These are phyloP conservation scores for Trachops cirrhosus DNA, from an alignment of 2,797 vertebrate genomes.

Conservation along the genomic window DNA sequence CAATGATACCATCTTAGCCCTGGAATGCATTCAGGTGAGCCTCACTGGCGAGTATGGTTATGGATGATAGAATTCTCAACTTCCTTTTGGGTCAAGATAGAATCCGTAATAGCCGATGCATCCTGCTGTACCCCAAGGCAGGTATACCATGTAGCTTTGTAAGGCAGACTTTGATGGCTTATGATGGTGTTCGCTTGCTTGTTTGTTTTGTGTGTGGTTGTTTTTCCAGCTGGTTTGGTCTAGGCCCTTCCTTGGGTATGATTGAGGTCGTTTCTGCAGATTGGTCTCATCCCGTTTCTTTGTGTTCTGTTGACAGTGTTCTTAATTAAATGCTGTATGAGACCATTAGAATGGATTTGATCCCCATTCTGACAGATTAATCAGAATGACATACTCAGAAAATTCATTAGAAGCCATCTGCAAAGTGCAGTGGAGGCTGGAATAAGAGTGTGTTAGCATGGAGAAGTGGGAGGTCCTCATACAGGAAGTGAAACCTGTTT, in stretches of 20 bases:
- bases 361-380: not conserved
- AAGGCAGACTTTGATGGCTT: not conserved
- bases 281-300: slow-evolving; percentile 7
- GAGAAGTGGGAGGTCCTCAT: not conserved
- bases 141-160: not conserved
- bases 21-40: not conserved
- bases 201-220: not conserved
- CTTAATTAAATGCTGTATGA: slow-evolving; percentile 22
- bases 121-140: not conserved
- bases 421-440: not conserved
- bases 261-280: not conserved
- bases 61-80: not conserved
- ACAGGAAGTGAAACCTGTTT: not conserved
- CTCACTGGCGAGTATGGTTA: not conserved
- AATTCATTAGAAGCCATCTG: not conserved
- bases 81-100: not conserved
- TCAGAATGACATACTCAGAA: not conserved
- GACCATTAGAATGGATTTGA: not conserved
- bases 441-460: not conserved
- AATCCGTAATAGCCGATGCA: not conserved
- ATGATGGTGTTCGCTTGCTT: not conserved
- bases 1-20: not conserved
- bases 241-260: not conserved
- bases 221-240: not conserved
- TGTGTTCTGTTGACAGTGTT: not conserved